A percentile compares a stretch with the other conserved stretches of the same genome.
These are phyloP conservation scores for Phataginus tetradactyla DNA, from an alignment of 2,797 vertebrate genomes.

Conservation along the genomic window DNA sequence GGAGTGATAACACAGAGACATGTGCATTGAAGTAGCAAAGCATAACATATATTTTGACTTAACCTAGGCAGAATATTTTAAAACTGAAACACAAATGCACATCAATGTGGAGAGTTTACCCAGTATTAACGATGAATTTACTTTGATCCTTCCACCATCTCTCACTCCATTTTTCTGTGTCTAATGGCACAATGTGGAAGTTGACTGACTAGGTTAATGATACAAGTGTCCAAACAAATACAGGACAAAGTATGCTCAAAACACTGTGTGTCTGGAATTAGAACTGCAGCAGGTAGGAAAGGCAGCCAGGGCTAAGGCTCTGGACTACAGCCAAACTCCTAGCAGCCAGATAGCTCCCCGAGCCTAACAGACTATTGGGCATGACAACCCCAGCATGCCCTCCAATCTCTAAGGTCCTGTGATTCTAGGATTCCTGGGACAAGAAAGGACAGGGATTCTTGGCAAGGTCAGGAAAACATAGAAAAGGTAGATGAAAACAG, in stretches of 20 bases:
- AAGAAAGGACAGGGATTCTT: constrained; percentile 4
- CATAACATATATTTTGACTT: neutral
- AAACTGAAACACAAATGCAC: constrained; percentile 12
- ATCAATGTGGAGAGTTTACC: neutral
- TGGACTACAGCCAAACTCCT: neutral
- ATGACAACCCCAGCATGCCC: neutral
- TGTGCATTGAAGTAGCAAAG: neutral
- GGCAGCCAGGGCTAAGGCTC: neutral
- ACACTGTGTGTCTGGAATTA: neutral
- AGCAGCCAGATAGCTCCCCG: neutral
- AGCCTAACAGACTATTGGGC: neutral
- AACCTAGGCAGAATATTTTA: neutral
- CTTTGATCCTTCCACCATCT: neutral
- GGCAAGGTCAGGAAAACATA: neutral
- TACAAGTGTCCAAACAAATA: neutral
- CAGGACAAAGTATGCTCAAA: neutral
- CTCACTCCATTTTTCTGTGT: neutral
- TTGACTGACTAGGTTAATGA: neutral
- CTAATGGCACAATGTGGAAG: neutral
- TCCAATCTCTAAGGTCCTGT: neutral
- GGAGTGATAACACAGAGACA: neutral
- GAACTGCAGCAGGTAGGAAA: neutral
- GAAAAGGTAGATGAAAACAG: neutral
- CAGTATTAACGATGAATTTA: neutral
- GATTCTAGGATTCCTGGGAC: neutral